These are phyloP conservation scores for Anas platyrhynchos DNA, from an alignment of 2,113 vertebrate species.

Conservation along the genomic window DNA sequence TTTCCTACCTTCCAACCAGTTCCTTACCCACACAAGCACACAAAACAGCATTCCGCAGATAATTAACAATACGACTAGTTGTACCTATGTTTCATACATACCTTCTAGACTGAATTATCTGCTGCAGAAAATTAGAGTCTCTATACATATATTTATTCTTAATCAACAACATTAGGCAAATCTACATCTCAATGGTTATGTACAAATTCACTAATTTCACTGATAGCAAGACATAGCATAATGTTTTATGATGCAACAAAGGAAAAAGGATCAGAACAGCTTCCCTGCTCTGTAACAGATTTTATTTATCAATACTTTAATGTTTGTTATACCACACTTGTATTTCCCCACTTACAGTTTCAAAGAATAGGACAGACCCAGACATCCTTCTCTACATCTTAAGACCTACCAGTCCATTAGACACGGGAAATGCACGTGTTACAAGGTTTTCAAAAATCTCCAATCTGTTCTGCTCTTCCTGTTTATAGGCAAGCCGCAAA, in stretches of 20 bases:
- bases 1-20: neutral
- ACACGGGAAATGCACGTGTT: slow-evolving; percentile 89
- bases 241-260: neutral
- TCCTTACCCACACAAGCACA: neutral
- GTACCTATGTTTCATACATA: neutral
- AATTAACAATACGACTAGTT: neutral
- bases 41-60: neutral
- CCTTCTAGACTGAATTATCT: neutral
- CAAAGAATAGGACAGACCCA: neutral
- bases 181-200: neutral
- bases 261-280: neutral
- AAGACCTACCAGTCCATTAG: slow-evolving; percentile 84
- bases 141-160: neutral
- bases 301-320: neutral
- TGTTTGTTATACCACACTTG: neutral
- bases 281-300: neutral
- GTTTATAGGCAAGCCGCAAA: slow-evolving; percentile 90
- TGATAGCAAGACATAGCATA: neutral
- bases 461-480: slow-evolving; percentile 85
- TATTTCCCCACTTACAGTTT: neutral
- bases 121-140: neutral
- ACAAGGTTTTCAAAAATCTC: slow-evolving; percentile 88
- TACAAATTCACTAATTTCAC: neutral
- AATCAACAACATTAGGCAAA: neutral
- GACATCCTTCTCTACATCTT: neutral